Evolutionary conservation across 2,888 invertebrate species (phyloP).

Genomic region (Ophioninae sp.): DNA sequence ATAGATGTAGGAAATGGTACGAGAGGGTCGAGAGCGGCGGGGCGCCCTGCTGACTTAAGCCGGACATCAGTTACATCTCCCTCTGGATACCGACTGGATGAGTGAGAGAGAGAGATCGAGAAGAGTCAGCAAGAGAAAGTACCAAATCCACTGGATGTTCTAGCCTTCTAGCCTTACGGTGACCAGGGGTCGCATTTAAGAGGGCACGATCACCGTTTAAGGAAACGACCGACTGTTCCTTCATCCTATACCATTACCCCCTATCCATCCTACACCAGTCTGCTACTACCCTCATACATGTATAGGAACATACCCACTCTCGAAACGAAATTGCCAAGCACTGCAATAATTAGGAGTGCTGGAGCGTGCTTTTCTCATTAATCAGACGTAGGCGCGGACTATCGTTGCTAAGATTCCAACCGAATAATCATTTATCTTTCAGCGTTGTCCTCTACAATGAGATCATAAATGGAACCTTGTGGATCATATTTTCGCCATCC

Average conservation of each 20-base stretch:
- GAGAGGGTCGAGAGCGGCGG: conserved; percentile 47
- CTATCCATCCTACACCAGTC: conserved; percentile 23
- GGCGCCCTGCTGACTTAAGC: conserved; percentile 73
- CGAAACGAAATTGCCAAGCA: conserved; percentile 58
- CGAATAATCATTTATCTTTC: conserved; percentile 59
- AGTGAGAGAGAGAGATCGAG: conserved; percentile 2
- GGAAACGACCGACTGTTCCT: conserved; percentile 58
- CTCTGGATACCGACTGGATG: conserved; percentile 23
- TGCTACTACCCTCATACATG: conserved; percentile 21
- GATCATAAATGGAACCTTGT: conserved; percentile 29
- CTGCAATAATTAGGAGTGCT: conserved; percentile 62
- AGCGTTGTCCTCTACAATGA: conserved; percentile 18
- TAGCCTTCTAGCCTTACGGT: conserved; percentile 44
- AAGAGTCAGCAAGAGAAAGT: conserved; percentile 51
- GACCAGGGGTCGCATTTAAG: conserved; percentile 63
- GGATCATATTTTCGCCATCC: conserved; percentile 23
- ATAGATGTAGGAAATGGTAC: conserved; percentile 32
- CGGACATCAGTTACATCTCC: conserved; percentile 73
- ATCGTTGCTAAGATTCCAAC: conserved; percentile 47
- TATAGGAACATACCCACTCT: conserved; percentile 25
- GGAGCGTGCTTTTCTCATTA: conserved; percentile 60
- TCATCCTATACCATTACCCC: conserved; percentile 52
- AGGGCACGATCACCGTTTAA: conserved; percentile 63
- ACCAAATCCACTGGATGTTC: conserved; percentile 50
- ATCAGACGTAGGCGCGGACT: conserved; percentile 54